Base-by-base conservation (phyloP, 2,113 vertebrate species). In the Lophochroa leadbeateri region DNA sequence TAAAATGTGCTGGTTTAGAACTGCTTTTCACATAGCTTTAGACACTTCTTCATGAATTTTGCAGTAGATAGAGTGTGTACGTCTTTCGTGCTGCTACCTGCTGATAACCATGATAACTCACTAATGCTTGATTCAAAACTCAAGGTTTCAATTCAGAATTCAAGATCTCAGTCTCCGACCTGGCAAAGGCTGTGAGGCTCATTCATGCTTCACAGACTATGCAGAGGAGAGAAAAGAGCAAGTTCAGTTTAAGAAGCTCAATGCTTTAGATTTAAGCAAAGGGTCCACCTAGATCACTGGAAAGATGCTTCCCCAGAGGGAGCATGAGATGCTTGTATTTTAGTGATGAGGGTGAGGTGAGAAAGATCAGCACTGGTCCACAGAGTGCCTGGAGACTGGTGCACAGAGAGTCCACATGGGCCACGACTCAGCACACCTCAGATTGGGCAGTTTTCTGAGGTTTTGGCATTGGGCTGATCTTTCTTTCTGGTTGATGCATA, bases 1-100 rank as follows among this genome's bases (percentile, higher is more conserved):
- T 63, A 88, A 92, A 83, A 75, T 28, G 52, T 46, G 39, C 35
- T 35, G 57, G 90, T 96, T 93, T 72, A 64, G 55, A 92, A 86
- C 47, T 86, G 61, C 80, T 88, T 96, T 71, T 83, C 64, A 57
- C 31, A 2, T 23, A 28, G 47, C 49, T 79, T 67, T 60, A 35
- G 18, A 7, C 21, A 63, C 21, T 92, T 82, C 29, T 64, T 33
- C 39, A 10, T 52, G 7, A 52, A 35, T 55, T 82, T 79, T 3
- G 4, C 0, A 0, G 43, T 21, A 33, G 33, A 67, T 23, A n/a
- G 27, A 70, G 23, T 0, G 14, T n/a, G 57, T 69, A 13, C 31
- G 6, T 61, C 60, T 81, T 50, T 44, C 58, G 86, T 28, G n/a
- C 60, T 35, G 28, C 39, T 61, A 27, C 69, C 46, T 86, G 39